Evolutionary conservation across 2,797 vertebrate genomes (phyloP).

Genomic region (Sebastes jordani): DNA sequence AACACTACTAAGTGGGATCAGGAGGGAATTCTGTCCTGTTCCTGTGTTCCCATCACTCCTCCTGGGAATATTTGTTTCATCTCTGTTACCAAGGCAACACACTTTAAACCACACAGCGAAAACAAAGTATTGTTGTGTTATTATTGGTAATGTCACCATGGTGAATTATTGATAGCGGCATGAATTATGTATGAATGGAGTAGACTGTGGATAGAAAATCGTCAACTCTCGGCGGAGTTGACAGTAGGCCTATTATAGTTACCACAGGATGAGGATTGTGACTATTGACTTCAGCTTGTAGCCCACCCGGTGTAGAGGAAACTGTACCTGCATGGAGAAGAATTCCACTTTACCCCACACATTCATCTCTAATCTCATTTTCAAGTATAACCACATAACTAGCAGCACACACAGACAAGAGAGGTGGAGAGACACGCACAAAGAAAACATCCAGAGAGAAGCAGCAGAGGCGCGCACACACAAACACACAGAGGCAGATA

Average conservation of each 20-base stretch:
- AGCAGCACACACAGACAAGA: slow-evolving; percentile 13
- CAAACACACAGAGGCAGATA: slow-evolving; percentile 70
- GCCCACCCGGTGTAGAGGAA: slow-evolving; percentile 55
- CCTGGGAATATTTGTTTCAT: slow-evolving; percentile 83
- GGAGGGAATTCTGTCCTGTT: slow-evolving; percentile 82
- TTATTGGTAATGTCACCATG: slow-evolving; percentile 84
- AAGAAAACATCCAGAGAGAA: slow-evolving; percentile 57
- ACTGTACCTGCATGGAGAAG: slow-evolving; percentile 57
- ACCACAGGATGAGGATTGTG: slow-evolving; percentile 67
- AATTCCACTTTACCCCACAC: slow-evolving; percentile 53
- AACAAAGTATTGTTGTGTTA: slow-evolving; percentile 85
- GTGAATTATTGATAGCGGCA: slow-evolving; percentile 81
- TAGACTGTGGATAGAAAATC: slow-evolving; percentile 77
- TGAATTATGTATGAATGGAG: slow-evolving; percentile 79
- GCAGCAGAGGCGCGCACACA: slow-evolving; percentile 47
- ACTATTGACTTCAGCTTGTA: slow-evolving; percentile 66
- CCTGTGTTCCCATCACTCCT: slow-evolving; percentile 76
- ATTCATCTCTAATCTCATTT: slow-evolving; percentile 59
- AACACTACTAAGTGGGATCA: slow-evolving; percentile 81
- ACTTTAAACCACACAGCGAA: slow-evolving; percentile 77
- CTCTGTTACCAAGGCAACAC: slow-evolving; percentile 81
- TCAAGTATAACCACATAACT: slow-evolving; percentile 46
- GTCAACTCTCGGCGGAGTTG: slow-evolving; percentile 74
- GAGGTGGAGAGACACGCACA: slow-evolving; percentile 42
- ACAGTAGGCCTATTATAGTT: slow-evolving; percentile 75